Base-by-base conservation (phyloP, 2,888 invertebrate species). In the Drosophila robusta region DNA sequence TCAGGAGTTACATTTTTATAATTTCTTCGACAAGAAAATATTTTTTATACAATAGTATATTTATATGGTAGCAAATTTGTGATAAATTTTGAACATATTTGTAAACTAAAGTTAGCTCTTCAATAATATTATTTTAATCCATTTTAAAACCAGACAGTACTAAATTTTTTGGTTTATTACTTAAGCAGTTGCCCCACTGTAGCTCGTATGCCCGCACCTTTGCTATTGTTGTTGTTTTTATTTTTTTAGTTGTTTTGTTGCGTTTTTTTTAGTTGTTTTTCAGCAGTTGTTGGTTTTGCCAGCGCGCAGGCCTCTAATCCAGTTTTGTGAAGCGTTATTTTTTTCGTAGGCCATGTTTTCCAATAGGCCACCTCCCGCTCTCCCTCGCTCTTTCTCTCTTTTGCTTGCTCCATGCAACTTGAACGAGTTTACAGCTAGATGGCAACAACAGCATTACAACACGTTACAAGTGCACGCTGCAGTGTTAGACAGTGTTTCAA, bases 401-500 rank as follows among this genome's bases (percentile, higher is more conserved):
- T 47, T 50, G 54, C 36, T 58, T 42, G 58, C 47, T 54, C 56
- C 75, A 70, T 78, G 67, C 71, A 78, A 80, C 78, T 63, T 66
- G 70, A 79, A 74, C 80, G 63, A 82, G 82, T 82, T 83, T 83
- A 80, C 83, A 86, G 80, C 83, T 80, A 79, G 65, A 70, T 51
- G 63, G 49, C 55, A 55, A 22, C 36, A 57, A 36, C 71, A 79
- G 12, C 57, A 60, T 79, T 75, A 67, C 69, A 86, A 82, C 85
- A 75, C 66, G 80, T 80, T 80, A 79, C 87, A 84, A 84, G 84
- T 87, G 87, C 83, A 85, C 80, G 78, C 80, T 85, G 83, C 83
- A 86, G 86, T 80, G 86, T 84, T 86, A 80, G 80, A 71, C 70
- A 73, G 67, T 46, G 58, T 58, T 51, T 54, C 46, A 18, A 36